Base-by-base conservation (phyloP, 2,888 invertebrate genomes). In the Malthinus flaveolus region DNA sequence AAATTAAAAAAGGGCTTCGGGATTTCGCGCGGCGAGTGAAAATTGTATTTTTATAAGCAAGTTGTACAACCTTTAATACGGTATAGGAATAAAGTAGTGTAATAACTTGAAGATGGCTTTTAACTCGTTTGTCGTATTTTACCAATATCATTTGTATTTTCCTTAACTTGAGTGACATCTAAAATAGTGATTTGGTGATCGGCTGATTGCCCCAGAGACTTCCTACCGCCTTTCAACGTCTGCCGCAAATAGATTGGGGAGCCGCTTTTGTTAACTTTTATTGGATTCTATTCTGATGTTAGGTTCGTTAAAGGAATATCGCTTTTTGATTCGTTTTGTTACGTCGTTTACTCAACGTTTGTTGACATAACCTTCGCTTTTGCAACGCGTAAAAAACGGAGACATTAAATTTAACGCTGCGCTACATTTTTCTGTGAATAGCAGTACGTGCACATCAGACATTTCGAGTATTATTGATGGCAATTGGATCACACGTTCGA, bases 181-280 rank as follows among this genome's bases (percentile, higher is more conserved):
- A 66, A 69, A 69, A 69, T 68, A 67, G 66, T 70, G 70, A 69
- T 69, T 69, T 69, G 64, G 66, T 69, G 67, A 68, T 67, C 64
- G 66, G 61, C 53, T 67, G 68, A 67, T 68, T 68, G 66, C 69
- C 65, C 69, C 53, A 46, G 69, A 67, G 69, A 66, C 62, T 66
- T 66, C 61, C 56, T 61, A 63, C 63, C 64, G 67, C 62, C 66
- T 67, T 68, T 66, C 65, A 65, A 63, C 66, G 66, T 64, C 66
- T 65, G 67, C 67, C 65, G 64, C 65, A 68, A 69, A 68, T 67
- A 70, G 68, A 68, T 69, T 66, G 64, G 66, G 62, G 65, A 66
- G 63, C 62, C 62, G 66, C 67, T 64, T 70, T 67, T 68, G 68
- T 68, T 68, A 69, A 68, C 68, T 69, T 69, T 71, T 71, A 71